Percentiles rank a stretch among this genome's conserved stretches.
These are phyloP conservation scores for Xanthia icteritia DNA, from an alignment of 2,888 invertebrate species.

Conservation along the genomic window DNA sequence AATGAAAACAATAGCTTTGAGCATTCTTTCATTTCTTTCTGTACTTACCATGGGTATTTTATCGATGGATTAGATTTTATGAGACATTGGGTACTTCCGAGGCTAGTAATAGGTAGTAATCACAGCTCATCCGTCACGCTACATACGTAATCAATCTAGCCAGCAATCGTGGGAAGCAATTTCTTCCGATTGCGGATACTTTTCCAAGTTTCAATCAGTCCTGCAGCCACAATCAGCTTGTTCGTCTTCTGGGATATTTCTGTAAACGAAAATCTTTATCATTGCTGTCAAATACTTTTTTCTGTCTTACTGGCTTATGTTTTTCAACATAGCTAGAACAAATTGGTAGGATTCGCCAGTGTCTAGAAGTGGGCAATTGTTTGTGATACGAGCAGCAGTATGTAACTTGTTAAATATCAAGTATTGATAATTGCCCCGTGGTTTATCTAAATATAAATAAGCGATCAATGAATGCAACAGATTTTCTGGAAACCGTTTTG, in stretches of 20 bases:
- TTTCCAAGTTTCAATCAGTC: slow-evolving; percentile 30
- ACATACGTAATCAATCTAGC: slow-evolving; percentile 58
- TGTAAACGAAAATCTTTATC: background rate
- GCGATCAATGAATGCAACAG: background rate
- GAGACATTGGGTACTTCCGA: slow-evolving; percentile 43
- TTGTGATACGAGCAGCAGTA: too few relatives aligned
- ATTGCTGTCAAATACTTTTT: background rate
- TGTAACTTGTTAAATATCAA: background rate
- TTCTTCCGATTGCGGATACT: slow-evolving; percentile 41
- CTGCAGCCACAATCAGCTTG: background rate
- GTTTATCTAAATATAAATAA: background rate
- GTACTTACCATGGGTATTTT: slow-evolving; percentile 13
- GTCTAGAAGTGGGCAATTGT: background rate
- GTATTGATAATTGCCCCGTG: background rate
- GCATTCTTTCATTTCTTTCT: slow-evolving; percentile 3
- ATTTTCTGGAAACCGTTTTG: background rate
- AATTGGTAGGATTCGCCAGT: too few relatives aligned
- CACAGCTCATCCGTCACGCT: slow-evolving; percentile 69
- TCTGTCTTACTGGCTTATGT: background rate
- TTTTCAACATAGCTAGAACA: background rate
- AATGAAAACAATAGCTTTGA: slow-evolving; percentile 46
- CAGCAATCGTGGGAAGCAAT: slow-evolving; percentile 67
- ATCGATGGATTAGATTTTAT: slow-evolving; percentile 38
- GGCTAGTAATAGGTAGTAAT: slow-evolving; percentile 66
- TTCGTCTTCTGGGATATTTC: background rate